phyloP scores from a whole-genome alignment of 2,888 invertebrate genomes.

The Epinotia brunnichana region DNA sequence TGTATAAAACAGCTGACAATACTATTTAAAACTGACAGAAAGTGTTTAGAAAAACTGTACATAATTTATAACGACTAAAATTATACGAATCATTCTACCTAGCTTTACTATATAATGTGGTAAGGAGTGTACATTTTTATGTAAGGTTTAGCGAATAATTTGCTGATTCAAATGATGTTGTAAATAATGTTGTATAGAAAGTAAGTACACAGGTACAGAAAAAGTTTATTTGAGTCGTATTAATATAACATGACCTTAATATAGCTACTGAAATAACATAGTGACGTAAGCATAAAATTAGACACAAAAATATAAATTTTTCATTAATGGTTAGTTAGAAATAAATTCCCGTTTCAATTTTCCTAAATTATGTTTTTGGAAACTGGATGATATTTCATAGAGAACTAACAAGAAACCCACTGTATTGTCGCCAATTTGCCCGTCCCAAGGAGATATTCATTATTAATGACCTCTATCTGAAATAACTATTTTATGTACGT shows the following conservation, averaged over 20 bases:
- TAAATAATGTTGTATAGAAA: constrained; percentile 63
- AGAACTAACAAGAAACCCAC: constrained; percentile 14
- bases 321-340: constrained; percentile 68
- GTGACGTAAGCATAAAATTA: constrained; percentile 54
- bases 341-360: constrained; percentile 65
- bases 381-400: background rate
- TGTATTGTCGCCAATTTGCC: constrained; percentile 55
- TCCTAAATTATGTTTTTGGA: constrained; percentile 25
- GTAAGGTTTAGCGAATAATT: constrained; percentile 64
- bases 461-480: constrained; percentile 43
- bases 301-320: constrained; percentile 67
- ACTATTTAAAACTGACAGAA: constrained; percentile 74
- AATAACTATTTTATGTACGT: constrained; percentile 55
- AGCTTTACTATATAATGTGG: constrained; percentile 65
- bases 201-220: constrained; percentile 50
- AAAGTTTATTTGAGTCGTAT: constrained; percentile 46
- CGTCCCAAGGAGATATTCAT: constrained; percentile 62
- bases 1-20: constrained; percentile 80
- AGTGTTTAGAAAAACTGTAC: constrained; percentile 69
- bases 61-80: constrained; percentile 68
- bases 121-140: constrained; percentile 75
- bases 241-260: constrained; percentile 44
- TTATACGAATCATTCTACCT: constrained; percentile 79
- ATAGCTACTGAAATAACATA: constrained; percentile 57
- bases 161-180: constrained; percentile 62